phyloP scores from a whole-genome alignment of 2,888 invertebrate genomes.

The Cantharis rufa region DNA sequence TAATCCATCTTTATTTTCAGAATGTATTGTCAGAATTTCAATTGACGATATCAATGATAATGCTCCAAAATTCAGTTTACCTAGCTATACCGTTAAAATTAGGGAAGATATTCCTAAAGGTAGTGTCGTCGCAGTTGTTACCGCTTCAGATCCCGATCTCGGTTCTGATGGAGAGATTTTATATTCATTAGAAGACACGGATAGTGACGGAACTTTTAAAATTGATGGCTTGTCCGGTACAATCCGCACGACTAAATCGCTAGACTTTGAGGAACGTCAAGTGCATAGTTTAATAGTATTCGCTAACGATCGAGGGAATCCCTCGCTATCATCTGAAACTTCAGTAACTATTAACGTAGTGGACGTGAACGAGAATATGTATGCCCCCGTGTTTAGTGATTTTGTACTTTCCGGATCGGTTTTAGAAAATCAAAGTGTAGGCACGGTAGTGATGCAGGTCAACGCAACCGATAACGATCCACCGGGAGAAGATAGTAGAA shows the following conservation, averaged over 20 bases:
- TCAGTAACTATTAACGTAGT: conserved; percentile 83
- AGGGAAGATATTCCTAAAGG: conserved; percentile 91
- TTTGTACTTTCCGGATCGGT: conserved; percentile 77
- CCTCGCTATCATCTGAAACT: conserved; percentile 78
- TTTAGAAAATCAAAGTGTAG: conserved; percentile 78
- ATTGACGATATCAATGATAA: conserved; percentile 93
- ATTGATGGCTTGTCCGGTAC: conserved; percentile 87
- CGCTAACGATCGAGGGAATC: conserved; percentile 85
- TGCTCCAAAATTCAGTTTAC: conserved; percentile 78
- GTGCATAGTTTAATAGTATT: conserved; percentile 85
- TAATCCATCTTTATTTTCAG: conserved; percentile 70
- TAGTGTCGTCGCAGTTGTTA: conserved; percentile 83
- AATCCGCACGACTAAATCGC: conserved; percentile 72
- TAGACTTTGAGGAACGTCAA: conserved; percentile 90
- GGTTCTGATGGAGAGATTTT: conserved; percentile 79
- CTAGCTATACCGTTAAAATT: conserved; percentile 77
- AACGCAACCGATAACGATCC: conserved; percentile 81
- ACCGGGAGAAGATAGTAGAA: conserved; percentile 77
- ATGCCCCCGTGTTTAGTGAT: conserved; percentile 81
- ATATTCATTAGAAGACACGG: conserved; percentile 77
- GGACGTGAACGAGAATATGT: conserved; percentile 92
- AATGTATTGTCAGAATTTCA: conserved; percentile 79
- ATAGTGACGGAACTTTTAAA: conserved; percentile 73
- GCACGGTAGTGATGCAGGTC: conserved; percentile 76
- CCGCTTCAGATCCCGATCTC: conserved; percentile 83